Base-by-base conservation (phyloP, 2,113 vertebrate genomes). In the Pungitius pungitius region DNA sequence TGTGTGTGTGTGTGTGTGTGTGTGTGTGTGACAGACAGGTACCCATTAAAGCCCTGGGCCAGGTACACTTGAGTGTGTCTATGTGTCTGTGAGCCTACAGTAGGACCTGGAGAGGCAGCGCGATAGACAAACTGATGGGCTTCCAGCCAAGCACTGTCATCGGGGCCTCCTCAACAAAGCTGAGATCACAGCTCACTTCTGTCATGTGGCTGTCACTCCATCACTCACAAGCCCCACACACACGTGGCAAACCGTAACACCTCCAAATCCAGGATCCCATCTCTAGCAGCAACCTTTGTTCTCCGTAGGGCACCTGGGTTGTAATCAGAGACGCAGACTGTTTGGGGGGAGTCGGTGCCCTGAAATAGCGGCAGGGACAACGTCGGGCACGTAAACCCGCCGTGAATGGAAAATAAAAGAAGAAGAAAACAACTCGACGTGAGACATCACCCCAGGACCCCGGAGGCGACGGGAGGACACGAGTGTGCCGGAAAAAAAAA, bases 151-250 rank as follows among this genome's bases (percentile, higher is more conserved):
- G 58, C 78, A 33, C 77, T 75, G 87, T 79, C 86, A 82, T 65
- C 45, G 56, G 57, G 81, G 83, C 84, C 81, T 89, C 78, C 78
- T 84, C 78, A 77, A 78, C 78, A 83, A 81, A 87, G 83, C 80
- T 86, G 85, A 86, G 88, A 90, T 91, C 89, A 86, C 86, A 82
- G 84, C 80, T 73, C 84, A 78, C 73, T 62, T 77, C 85, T 92
- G 87, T 88, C 91, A 86, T 87, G 82, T 75, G 89, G 82, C 87
- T 90, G 85, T 91, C 89, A 85, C 64, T 83, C 87, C 84, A 86
- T 90, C 88, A 91, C 83, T 83, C 74, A 69, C 26, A 70, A 45
- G 60, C 73, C 71, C 61, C 77, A 49, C 45, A 49, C 20, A 51
- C 20, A 5, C 47, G 11, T 11, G 20, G 8, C 22, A 66, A 73